Evolutionary conservation across 2,888 invertebrate genomes (phyloP).

Genomic region (Leptopilina myrica): DNA sequence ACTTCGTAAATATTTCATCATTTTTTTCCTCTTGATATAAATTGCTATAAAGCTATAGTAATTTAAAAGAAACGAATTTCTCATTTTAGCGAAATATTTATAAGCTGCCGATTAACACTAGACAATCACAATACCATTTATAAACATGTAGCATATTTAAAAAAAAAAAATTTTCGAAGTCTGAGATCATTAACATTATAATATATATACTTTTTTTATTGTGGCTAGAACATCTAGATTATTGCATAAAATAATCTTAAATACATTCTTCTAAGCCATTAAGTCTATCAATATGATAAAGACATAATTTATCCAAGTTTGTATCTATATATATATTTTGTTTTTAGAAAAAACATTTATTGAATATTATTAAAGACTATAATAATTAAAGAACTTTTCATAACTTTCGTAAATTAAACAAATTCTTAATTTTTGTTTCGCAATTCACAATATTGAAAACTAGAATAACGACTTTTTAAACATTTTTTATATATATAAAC

Average conservation of each 20-base stretch:
- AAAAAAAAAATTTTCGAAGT: constrained; percentile 20
- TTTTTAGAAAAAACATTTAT: too few relatives aligned
- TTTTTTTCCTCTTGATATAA: not conserved
- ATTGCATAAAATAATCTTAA: constrained; percentile 28
- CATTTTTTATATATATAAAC: not conserved
- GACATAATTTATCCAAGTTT: constrained; percentile 31
- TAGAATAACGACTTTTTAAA: too few relatives aligned
- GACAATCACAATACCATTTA: constrained; percentile 30
- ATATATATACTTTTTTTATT: too few relatives aligned
- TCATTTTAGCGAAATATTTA: not conserved
- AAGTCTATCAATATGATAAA: constrained; percentile 40
- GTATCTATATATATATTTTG: not conserved
- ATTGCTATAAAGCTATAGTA: constrained; percentile 12
- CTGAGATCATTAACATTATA: constrained; percentile 34
- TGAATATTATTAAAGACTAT: too few relatives aligned
- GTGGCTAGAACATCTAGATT: constrained; percentile 25
- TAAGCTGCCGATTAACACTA: constrained; percentile 23
- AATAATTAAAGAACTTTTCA: too few relatives aligned
- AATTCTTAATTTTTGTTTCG: too few relatives aligned
- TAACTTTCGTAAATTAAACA: too few relatives aligned
- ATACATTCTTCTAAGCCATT: not conserved
- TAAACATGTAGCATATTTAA: constrained; percentile 12
- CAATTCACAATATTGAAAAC: too few relatives aligned
- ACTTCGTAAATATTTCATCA: constrained; percentile 4
- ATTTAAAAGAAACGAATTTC: not conserved